A percentile compares a stretch with the other conserved stretches of the same genome.
These are phyloP conservation scores for Leucoraja ocellata DNA, from an alignment of 2,797 vertebrate genomes.

Conservation along the genomic window DNA sequence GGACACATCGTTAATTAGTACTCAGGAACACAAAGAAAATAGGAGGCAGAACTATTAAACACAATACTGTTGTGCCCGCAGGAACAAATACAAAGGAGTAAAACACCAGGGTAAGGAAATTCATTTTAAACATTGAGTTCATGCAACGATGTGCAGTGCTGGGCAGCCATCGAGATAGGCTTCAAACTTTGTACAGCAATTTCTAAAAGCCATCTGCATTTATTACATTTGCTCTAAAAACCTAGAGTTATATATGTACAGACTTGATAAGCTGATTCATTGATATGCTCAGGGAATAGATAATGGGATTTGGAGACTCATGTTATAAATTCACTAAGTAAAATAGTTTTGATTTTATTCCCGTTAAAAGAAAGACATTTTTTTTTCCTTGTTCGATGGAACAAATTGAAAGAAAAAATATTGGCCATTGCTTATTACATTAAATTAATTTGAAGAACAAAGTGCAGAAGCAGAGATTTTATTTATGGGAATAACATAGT, in stretches of 20 bases:
- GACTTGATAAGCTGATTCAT: constrained; percentile 26
- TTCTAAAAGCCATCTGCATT: constrained; percentile 34
- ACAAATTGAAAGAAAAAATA: not conserved
- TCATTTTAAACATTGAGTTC: constrained; percentile 47
- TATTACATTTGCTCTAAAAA: constrained; percentile 31
- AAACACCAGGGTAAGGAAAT: constrained; percentile 49
- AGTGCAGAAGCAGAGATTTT: not conserved
- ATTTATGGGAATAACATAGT: not conserved
- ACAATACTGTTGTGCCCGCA: constrained; percentile 36
- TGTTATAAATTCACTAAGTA: not conserved
- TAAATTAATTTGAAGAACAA: constrained; percentile 35
- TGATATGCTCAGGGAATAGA: constrained; percentile 17
- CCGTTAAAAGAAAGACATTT: not conserved
- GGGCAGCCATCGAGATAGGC: constrained; percentile 36
- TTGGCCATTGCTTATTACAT: not conserved
- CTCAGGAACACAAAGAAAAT: constrained; percentile 51
- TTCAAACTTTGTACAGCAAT: constrained; percentile 36
- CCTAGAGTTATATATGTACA: constrained; percentile 20
- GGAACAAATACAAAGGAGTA: constrained; percentile 50
- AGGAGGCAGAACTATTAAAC: constrained; percentile 49
- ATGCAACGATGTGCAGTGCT: constrained; percentile 51
- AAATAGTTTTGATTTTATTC: not conserved
- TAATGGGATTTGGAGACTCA: not conserved
- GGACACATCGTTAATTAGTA: constrained; percentile 49
- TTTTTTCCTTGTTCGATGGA: not conserved